Evolutionary conservation across 2,888 invertebrate genomes (phyloP), one percentile per base, ranked within the genome.

Genomic region (Aphelenchoides bicaudatus): DNA sequence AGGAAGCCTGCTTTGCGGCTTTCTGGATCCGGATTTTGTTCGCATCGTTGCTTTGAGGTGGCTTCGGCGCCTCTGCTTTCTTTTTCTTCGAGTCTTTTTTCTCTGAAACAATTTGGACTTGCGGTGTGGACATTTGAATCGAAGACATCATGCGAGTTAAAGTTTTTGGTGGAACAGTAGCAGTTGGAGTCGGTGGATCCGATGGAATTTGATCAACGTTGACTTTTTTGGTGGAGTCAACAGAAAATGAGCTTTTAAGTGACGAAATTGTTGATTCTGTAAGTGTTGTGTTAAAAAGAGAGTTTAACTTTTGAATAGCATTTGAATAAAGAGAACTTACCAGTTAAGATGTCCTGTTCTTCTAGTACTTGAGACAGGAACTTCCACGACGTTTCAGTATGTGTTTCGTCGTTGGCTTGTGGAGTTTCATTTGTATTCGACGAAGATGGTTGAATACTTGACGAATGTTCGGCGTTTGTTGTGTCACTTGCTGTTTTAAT

Each of bases 281-380:
- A 51, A n/a, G n/a, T n/a, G n/a, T n/a, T n/a, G n/a, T n/a, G n/a
- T n/a, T n/a, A n/a, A n/a, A n/a, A n/a, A n/a, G n/a, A 8, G 43
- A 43, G 8, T 21, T n/a, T n/a, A n/a, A n/a, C n/a, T n/a, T n/a
- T n/a, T n/a, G n/a, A n/a, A n/a, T n/a, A n/a, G 10, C 21, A 43
- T 8, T 21, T n/a, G 23, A 43, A 37, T 38, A 13, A n/a, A 38
- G 38, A 37, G 2, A 8, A 21, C 10, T 10, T 39, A 49, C 39
- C 49, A 8, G 39, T 62, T 13, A 62, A 39, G 21, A 62, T 59
- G 48, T 62, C 62, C 19, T 38, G 34, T 29, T 62, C 62, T 50
- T 62, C 62, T 23, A 62, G 31, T 25, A 62, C 58, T 29, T 62
- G 62, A 3, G 62, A 39, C 27, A 34, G 43, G 43, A 21, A 43